A percentile compares a stretch with the other conserved stretches of the same genome.
These are phyloP conservation scores for Oscarella lobularis DNA, from an alignment of 37 sponge, comb jelly and placozoan species.

Conservation along the genomic window DNA sequence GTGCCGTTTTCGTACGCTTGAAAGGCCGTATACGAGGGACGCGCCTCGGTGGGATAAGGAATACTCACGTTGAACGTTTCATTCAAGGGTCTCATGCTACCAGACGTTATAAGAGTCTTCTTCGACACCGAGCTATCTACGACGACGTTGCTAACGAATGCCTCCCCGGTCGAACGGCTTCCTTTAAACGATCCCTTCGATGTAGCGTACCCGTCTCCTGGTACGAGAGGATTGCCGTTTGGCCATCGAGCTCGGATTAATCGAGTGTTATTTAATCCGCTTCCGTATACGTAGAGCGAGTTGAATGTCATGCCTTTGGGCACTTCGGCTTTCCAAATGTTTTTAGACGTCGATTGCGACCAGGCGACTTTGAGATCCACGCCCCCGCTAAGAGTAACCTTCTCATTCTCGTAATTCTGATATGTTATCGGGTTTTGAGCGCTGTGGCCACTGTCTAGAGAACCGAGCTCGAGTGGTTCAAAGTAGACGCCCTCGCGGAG, in stretches of 20 bases:
- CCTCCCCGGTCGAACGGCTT: background rate
- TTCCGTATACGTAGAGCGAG: slow-evolving; percentile 21
- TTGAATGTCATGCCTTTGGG: slow-evolving; percentile 13
- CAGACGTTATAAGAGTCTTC: background rate
- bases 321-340: slow-evolving; percentile 28
- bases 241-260: slow-evolving; percentile 51
- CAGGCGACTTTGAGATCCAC: slow-evolving; percentile 24
- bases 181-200: background rate
- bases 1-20: background rate
- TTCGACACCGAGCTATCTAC: background rate
- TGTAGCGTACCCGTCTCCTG: slow-evolving; percentile 13
- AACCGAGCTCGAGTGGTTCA: slow-evolving; percentile 5
- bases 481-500: slow-evolving; percentile 19
- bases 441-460: background rate
- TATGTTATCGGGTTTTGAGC: background rate
- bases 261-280: slow-evolving; percentile 13
- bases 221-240: slow-evolving; percentile 52
- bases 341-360: slow-evolving; percentile 18
- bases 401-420: slow-evolving; percentile 11
- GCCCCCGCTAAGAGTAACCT: slow-evolving; percentile 29
- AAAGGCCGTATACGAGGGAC: background rate
- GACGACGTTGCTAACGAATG: background rate
- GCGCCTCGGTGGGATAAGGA: background rate
- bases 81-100: background rate
- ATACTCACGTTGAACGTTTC: background rate